A percentile compares a stretch with the other conserved stretches of the same genome.
Evolutionary conservation across 2,888 invertebrate genomes (phyloP).

Genomic region (Tiphia femorata): DNA sequence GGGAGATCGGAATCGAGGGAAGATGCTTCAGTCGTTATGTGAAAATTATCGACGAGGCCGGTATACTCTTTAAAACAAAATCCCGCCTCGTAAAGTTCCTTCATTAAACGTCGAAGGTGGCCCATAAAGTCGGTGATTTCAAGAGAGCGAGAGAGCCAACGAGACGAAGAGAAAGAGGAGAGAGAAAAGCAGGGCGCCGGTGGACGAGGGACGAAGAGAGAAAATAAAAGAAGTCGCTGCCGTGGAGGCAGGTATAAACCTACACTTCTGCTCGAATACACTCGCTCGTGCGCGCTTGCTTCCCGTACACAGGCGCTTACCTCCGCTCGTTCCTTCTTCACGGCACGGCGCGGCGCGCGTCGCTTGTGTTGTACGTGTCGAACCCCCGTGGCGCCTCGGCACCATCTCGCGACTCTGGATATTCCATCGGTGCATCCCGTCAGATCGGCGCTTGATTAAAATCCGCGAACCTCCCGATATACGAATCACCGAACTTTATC

Average conservation of each 20-base stretch:
- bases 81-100: slow-evolving; percentile 65
- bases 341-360: slow-evolving; percentile 29
- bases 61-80: slow-evolving; percentile 64
- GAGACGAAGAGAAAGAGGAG: slow-evolving; percentile 5
- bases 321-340: background rate
- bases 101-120: slow-evolving; percentile 67
- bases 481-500: slow-evolving; percentile 64
- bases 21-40: slow-evolving; percentile 42
- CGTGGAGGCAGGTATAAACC: slow-evolving; percentile 41
- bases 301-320: slow-evolving; percentile 18
- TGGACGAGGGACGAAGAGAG: slow-evolving; percentile 4
- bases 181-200: slow-evolving; percentile 15
- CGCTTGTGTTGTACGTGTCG: slow-evolving; percentile 64
- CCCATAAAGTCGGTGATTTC: slow-evolving; percentile 66
- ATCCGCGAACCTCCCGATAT: slow-evolving; percentile 64
- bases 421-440: slow-evolving; percentile 60
- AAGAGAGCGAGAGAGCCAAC: slow-evolving; percentile 29
- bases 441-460: slow-evolving; percentile 68
- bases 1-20: slow-evolving; percentile 23
- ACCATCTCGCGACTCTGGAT: slow-evolving; percentile 62
- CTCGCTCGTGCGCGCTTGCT: slow-evolving; percentile 17
- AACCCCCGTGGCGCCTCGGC: slow-evolving; percentile 66
- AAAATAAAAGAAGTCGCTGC: slow-evolving; percentile 20
- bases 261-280: too few relatives aligned
- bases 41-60: slow-evolving; percentile 60